These are phyloP conservation scores for Tetraneura akinire DNA, from an alignment of 1,140 invertebrate species.

Conservation along the genomic window DNA sequence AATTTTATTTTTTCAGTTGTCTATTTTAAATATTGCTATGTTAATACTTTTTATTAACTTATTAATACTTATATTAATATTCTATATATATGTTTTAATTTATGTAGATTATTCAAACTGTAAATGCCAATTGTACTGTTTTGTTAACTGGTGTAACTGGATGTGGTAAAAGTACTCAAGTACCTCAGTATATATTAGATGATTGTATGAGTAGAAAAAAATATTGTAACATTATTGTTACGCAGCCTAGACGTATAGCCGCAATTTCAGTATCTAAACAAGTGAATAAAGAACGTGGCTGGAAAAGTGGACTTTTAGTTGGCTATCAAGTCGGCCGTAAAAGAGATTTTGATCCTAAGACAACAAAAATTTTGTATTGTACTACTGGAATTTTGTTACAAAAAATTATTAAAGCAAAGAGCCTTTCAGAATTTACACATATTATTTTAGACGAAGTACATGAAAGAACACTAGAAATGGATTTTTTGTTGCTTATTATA, in stretches of 20 bases:
- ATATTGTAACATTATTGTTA: constrained; percentile 82
- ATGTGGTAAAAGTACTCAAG: constrained; percentile 77
- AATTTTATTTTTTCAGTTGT: no score
- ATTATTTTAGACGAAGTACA: constrained; percentile 95
- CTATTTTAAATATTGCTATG: no score
- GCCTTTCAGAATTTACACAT: constrained; percentile 74
- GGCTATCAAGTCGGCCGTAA: constrained; percentile 80
- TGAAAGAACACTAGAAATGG: constrained; percentile 91
- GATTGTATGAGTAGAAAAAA: constrained; percentile 64
- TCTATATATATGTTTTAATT: not conserved
- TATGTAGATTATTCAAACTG: constrained; percentile 22
- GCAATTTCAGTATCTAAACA: constrained; percentile 79
- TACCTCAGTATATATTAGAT: constrained; percentile 87
- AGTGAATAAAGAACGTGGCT: constrained; percentile 76
- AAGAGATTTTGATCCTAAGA: constrained; percentile 64
- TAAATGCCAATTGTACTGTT: constrained; percentile 56
- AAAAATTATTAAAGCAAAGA: constrained; percentile 63
- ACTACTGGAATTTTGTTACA: constrained; percentile 74
- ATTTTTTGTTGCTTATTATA: constrained; percentile 86
- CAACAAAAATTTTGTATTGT: constrained; percentile 81
- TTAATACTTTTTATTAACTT: not conserved
- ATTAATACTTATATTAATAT: not conserved
- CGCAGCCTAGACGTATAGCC: constrained; percentile 83
- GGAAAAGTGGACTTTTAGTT: constrained; percentile 74
- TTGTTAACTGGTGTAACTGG: constrained; percentile 90